phyloP scores from a whole-genome alignment of 2,888 invertebrate species.

The Uloborus plumipes region DNA sequence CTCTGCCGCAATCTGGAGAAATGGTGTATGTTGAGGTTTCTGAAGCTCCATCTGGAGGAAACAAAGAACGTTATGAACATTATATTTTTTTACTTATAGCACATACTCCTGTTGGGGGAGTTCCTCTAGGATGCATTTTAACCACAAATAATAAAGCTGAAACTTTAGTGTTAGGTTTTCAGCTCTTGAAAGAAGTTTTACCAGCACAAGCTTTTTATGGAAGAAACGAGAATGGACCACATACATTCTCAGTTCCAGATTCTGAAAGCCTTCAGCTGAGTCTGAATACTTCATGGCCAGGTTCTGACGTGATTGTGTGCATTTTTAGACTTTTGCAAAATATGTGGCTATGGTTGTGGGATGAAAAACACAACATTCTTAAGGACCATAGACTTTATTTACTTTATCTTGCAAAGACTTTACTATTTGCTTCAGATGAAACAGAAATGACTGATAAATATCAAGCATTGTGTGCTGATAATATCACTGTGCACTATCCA shows the following conservation, averaged over 20 bases:
- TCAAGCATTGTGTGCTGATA: slow-evolving; percentile 25
- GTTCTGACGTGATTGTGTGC: slow-evolving; percentile 27
- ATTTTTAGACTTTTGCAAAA: slow-evolving; percentile 41
- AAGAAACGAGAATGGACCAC: slow-evolving; percentile 20
- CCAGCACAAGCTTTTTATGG: slow-evolving; percentile 36
- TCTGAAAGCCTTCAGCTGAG: slow-evolving; percentile 28
- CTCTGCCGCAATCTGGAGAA: slow-evolving; percentile 14
- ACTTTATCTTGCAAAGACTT: slow-evolving; percentile 37
- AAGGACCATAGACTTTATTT: slow-evolving; percentile 46
- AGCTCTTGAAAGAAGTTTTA: slow-evolving; percentile 35
- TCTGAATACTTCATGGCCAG: slow-evolving; percentile 27
- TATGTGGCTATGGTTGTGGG: slow-evolving; percentile 51
- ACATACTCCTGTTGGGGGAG: slow-evolving; percentile 35
- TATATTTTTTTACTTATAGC: slow-evolving; percentile 34
- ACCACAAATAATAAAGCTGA: slow-evolving; percentile 16
- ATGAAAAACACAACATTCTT: slow-evolving; percentile 44
- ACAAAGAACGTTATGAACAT: slow-evolving; percentile 36
- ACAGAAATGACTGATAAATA: slow-evolving; percentile 43
- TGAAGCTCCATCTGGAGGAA: slow-evolving; percentile 30
- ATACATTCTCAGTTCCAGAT: slow-evolving; percentile 33
- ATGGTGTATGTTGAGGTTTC: slow-evolving; percentile 35
- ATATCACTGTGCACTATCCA: slow-evolving; percentile 40
- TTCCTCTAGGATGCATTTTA: slow-evolving; percentile 36
- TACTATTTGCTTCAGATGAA: slow-evolving; percentile 42
- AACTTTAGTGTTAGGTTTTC: slow-evolving; percentile 23